Evolutionary conservation across 2,113 vertebrate species (phyloP).

Genomic region (Centropus unirufus): DNA sequence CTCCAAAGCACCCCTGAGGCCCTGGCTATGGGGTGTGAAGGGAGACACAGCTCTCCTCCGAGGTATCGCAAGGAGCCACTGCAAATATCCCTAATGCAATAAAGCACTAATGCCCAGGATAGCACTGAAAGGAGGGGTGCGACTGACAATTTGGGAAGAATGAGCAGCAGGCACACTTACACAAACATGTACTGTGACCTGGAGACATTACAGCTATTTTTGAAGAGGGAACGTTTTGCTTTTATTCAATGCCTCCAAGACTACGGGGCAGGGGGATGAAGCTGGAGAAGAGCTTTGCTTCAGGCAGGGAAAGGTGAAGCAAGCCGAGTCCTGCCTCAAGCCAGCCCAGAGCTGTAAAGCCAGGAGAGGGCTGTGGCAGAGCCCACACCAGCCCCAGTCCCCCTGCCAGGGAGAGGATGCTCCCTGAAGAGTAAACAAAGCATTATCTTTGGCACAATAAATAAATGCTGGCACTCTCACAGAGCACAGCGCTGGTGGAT

Average conservation of each 20-base stretch:
- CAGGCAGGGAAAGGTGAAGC: background rate
- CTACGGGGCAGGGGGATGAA: background rate
- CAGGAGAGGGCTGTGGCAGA: background rate
- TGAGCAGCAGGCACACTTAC: background rate
- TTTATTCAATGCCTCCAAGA: background rate
- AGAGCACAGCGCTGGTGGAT: background rate
- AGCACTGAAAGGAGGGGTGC: accelerated
- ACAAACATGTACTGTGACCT: accelerated
- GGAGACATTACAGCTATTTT: background rate
- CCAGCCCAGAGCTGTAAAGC: background rate
- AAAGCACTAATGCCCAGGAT: background rate
- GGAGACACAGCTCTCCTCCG: background rate
- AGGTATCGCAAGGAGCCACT: background rate
- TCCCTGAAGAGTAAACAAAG: background rate
- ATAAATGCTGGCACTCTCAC: background rate
- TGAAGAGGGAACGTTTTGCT: background rate
- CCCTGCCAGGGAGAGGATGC: background rate
- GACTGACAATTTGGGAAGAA: background rate
- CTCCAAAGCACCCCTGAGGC: background rate
- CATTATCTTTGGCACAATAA: slow-evolving; percentile 46
- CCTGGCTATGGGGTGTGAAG: background rate
- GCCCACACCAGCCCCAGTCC: background rate
- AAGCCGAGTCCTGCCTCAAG: background rate
- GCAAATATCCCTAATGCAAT: background rate
- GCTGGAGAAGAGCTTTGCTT: background rate